These are phyloP conservation scores for Ligdia adustata DNA, from an alignment of 2,888 invertebrate genomes.

Conservation along the genomic window DNA sequence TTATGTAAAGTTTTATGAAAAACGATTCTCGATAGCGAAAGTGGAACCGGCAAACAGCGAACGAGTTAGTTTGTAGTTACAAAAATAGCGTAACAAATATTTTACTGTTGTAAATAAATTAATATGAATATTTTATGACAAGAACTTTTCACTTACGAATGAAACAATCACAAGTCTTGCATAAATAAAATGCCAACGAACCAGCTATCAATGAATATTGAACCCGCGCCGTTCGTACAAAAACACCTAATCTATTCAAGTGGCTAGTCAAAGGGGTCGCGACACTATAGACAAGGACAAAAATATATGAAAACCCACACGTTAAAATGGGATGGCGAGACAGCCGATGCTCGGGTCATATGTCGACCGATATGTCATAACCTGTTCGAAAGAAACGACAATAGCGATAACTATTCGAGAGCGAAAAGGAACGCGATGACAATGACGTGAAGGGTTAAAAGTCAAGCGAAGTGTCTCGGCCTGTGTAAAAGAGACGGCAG, in stretches of 20 bases:
- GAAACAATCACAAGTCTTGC: slow-evolving; percentile 57
- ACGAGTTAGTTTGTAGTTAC: too few relatives aligned
- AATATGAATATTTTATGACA: too few relatives aligned
- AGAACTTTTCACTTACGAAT: slow-evolving; percentile 32
- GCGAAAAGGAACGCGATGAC: slow-evolving; percentile 65
- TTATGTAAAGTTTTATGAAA: too few relatives aligned
- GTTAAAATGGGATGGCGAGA: slow-evolving; percentile 63
- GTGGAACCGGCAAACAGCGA: too few relatives aligned
- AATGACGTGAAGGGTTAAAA: slow-evolving; percentile 81
- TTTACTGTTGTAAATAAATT: too few relatives aligned
- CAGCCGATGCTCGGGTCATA: slow-evolving; percentile 73
- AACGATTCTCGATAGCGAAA: too few relatives aligned
- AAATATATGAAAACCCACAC: slow-evolving; percentile 47
- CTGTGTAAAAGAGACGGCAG: slow-evolving; percentile 62
- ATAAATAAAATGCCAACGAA: slow-evolving; percentile 77
- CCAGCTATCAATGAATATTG: slow-evolving; percentile 80
- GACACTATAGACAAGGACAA: slow-evolving; percentile 69
- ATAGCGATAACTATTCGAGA: slow-evolving; percentile 45
- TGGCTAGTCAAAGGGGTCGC: slow-evolving; percentile 78
- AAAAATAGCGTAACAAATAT: too few relatives aligned
- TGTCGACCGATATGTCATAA: slow-evolving; percentile 83
- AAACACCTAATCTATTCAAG: slow-evolving; percentile 84
- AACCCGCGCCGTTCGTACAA: slow-evolving; percentile 69
- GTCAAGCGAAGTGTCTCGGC: slow-evolving; percentile 81
- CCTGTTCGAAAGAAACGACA: slow-evolving; percentile 71